Evolutionary conservation across 2,888 invertebrate genomes (phyloP), one percentile per base, ranked within the genome.

Genomic region (Tiliacea aurago): DNA sequence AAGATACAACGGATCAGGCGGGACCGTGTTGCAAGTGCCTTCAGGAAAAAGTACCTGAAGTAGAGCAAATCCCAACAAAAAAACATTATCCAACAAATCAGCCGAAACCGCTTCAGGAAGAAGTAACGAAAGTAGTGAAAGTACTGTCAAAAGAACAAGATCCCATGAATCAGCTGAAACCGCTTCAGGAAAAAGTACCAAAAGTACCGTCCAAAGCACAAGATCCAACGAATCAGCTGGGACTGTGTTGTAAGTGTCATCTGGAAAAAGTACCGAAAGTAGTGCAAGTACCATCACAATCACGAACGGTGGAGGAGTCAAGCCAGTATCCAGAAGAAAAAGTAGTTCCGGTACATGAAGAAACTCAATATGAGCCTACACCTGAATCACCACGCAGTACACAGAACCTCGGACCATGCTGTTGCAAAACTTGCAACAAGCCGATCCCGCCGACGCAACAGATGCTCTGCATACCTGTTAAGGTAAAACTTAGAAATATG

Each of bases 241-340:
- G 20, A n/a, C 15, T 1, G 49, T 4, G 15, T 59, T 43, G 61
- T 45, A 33, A 20, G 5, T 43, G 58, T 15, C 10, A 28, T 49
- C 20, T 6, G 15, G 37, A 51, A 23, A 41, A 67, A n/a, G 15
- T 20, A 28, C 9, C 47, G 7, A 18, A 47, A 51, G 1, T 73
- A 13, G 73, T 73, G 18, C 70, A 69, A 65, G 70, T 73, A 53
- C 76, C 83, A 43, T 82, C 76, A 20, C 67, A 76, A 43, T 73
- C 56, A 33, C 71, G 37, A 53, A 41, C 55, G 9, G 58, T 70
- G 41, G 73, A 69, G 43, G 65, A 43, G 37, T 70, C 64, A 11
- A 88, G 89, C 67, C 89, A 91, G 73, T 90, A 84, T 75, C 75
- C 84, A 5, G 70, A 84, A 70, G 72, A 69, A 49, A 80, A 66